phyloP scores from a whole-genome alignment of 2,797 vertebrate genomes.

The Onychomys arenicola region DNA sequence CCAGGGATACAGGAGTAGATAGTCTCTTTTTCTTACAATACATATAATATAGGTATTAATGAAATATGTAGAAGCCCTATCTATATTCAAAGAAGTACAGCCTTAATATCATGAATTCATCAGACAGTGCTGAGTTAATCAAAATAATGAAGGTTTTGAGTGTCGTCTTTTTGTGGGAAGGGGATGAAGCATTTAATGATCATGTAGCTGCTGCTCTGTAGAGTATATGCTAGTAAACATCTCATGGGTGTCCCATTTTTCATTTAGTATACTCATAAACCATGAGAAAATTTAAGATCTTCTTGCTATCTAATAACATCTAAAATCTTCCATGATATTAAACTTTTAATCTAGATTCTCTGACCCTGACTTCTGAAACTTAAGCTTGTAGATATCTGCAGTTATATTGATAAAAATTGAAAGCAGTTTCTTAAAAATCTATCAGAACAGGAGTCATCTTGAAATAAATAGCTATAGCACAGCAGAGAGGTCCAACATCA shows the following conservation, averaged over 20 bases:
- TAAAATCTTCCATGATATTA: conserved; percentile 66
- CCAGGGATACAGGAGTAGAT: not conserved
- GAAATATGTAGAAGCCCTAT: conserved; percentile 47
- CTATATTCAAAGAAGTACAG: conserved; percentile 20
- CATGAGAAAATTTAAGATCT: conserved; percentile 68
- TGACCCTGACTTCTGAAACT: conserved; percentile 57
- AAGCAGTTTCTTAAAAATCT: conserved; percentile 56
- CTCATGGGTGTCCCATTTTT: conserved; percentile 59
- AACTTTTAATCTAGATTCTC: conserved; percentile 50
- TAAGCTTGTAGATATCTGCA: conserved; percentile 64
- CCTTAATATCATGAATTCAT: conserved; percentile 51
- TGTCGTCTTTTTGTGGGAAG: conserved; percentile 23
- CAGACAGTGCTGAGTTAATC: conserved; percentile 62
- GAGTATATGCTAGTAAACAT: conserved; percentile 13
- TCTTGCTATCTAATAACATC: conserved; percentile 42
- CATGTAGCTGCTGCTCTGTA: conserved; percentile 48
- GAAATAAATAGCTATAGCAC: conserved; percentile 67
- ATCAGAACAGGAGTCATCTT: conserved; percentile 70
- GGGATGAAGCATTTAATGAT: conserved; percentile 61
- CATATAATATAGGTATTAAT: conserved; percentile 34
- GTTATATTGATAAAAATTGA: conserved; percentile 70
- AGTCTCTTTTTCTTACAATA: conserved; percentile 31
- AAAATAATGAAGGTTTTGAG: conserved; percentile 28
- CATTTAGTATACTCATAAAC: conserved; percentile 71
- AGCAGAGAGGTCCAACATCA: conserved; percentile 29